phyloP scores from a whole-genome alignment of 2,797 vertebrate genomes.

The Petrocephalus schoutedeni region DNA sequence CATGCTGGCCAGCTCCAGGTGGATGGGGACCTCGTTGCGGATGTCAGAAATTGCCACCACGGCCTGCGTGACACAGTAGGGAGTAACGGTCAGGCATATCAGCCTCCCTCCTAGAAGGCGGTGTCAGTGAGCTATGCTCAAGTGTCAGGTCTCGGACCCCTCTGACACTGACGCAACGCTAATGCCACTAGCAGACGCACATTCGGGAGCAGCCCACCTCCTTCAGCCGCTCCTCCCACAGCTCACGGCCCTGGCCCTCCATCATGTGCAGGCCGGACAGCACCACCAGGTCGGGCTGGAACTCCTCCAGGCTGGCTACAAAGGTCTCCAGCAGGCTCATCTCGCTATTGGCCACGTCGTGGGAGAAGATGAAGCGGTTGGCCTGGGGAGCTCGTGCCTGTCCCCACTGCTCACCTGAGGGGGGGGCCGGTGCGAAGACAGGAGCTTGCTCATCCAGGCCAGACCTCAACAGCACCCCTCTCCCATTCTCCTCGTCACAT shows the following conservation, averaged over 20 bases:
- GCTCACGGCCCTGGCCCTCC: slow-evolving; percentile 82
- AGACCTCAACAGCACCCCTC: too few relatives aligned
- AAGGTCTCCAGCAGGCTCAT: slow-evolving; percentile 88
- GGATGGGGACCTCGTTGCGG: slow-evolving; percentile 76
- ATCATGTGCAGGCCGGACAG: slow-evolving; percentile 98
- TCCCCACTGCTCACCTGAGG: slow-evolving; percentile 83
- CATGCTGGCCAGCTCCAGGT: slow-evolving; percentile 96
- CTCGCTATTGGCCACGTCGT: slow-evolving; percentile 85
- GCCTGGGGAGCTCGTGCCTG: slow-evolving; percentile 77
- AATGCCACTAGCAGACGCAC: not conserved
- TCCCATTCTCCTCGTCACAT: not conserved
- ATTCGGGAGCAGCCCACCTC: slow-evolving; percentile 54
- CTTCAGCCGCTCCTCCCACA: slow-evolving; percentile 75
- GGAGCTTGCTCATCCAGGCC: not conserved
- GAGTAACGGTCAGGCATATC: not conserved
- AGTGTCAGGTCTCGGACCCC: not conserved
- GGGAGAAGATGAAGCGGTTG: slow-evolving; percentile 97
- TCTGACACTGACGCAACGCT: not conserved
- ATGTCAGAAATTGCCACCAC: slow-evolving; percentile 79
- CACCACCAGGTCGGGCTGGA: slow-evolving; percentile 86
- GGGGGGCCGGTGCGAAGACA: not conserved
- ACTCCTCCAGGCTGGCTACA: slow-evolving; percentile 89
- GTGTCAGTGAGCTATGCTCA: not conserved
- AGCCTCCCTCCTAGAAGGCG: not conserved
- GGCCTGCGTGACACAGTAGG: slow-evolving; percentile 57